phyloP scores from a whole-genome alignment of 2,113 vertebrate species.

The Numenius arquata region DNA sequence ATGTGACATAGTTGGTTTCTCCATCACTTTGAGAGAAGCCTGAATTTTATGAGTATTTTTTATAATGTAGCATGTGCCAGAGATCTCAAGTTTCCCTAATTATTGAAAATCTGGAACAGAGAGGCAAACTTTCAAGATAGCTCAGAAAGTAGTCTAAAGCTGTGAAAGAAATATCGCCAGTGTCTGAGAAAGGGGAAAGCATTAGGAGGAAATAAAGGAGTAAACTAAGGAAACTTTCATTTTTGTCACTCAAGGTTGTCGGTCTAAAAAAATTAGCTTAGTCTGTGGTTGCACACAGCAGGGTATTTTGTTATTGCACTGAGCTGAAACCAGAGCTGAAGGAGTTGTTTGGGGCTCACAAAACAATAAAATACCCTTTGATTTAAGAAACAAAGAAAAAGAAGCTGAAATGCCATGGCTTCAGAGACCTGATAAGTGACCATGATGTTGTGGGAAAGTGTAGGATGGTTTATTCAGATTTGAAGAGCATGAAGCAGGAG shows the following conservation, averaged over 20 bases:
- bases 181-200: not conserved
- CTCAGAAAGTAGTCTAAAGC: not conserved
- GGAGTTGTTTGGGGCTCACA: not conserved
- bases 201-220: not conserved
- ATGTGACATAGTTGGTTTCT: slow-evolving; percentile 1
- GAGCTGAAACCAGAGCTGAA: not conserved
- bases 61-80: not conserved
- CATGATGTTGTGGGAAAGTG: not conserved
- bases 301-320: not conserved
- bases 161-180: not conserved
- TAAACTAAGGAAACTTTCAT: not conserved
- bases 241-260: not conserved
- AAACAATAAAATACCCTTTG: not conserved
- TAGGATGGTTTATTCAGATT: not conserved
- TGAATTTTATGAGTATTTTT: not conserved
- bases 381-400: not conserved
- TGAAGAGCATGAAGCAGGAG: not conserved
- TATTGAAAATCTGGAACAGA: not conserved
- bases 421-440: not conserved
- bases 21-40: not conserved
- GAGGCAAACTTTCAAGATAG: not conserved
- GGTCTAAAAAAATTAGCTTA: not conserved
- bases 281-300: not conserved
- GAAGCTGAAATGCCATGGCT: not conserved
- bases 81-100: not conserved